Evolutionary conservation across 1,140 invertebrate genomes (phyloP).

Genomic region (Paracyclopina nana): DNA sequence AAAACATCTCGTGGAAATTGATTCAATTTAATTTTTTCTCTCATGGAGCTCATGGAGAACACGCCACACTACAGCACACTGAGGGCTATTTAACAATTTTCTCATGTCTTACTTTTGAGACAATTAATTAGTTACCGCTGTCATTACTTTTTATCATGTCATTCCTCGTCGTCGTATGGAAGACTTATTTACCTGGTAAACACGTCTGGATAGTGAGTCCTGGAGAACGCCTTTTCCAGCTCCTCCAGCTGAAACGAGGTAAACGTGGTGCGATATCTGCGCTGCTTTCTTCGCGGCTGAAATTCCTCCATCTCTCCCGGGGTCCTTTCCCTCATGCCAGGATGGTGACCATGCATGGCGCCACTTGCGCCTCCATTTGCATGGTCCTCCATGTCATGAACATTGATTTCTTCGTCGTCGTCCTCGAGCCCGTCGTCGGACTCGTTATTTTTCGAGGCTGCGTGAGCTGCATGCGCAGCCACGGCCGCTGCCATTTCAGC

Average conservation of each 20-base stretch:
- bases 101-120: too few species aligned
- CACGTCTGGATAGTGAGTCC: slow-evolving; percentile 93
- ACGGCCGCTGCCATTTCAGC: too few species aligned
- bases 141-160: too few species aligned
- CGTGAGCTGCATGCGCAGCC: too few species aligned
- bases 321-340: background rate
- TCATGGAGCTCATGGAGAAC: too few species aligned
- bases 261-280: slow-evolving; percentile 78
- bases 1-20: too few species aligned
- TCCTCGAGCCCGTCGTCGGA: slow-evolving; percentile 3
- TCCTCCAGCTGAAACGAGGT: slow-evolving; percentile 89
- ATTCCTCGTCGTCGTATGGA: too few species aligned
- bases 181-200: slow-evolving; percentile 79
- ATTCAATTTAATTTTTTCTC: too few species aligned
- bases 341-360: background rate
- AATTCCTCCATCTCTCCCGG: slow-evolving; percentile 1
- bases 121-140: too few species aligned
- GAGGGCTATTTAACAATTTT: too few species aligned
- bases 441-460: too few species aligned
- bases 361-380: background rate
- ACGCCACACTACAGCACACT: too few species aligned
- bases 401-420: slow-evolving; percentile 11
- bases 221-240: slow-evolving; percentile 85
- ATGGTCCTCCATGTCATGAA: slow-evolving; percentile 5
- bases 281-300: slow-evolving; percentile 43